Evolutionary conservation across 2,797 vertebrate genomes (phyloP), one percentile per base, ranked within the genome.

Genomic region (Myripristis jacobus): DNA sequence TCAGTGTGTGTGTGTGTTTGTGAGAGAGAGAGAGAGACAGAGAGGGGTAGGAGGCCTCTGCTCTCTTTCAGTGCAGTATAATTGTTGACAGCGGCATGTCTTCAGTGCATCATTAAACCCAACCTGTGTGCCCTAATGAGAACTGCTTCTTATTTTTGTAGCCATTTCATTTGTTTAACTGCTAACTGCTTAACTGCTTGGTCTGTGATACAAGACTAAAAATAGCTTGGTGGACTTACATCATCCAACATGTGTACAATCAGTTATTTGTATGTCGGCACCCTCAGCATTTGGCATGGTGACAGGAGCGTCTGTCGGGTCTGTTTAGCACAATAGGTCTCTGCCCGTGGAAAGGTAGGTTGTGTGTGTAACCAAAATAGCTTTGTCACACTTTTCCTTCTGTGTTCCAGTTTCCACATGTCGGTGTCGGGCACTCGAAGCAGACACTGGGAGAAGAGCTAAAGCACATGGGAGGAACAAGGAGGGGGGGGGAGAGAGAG

Each of bases 291-390:
- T 62, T 84, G 79, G 65, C 73, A 56, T 6, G 18, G 76, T 85
- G 68, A 81, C 78, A 52, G 1, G 22, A 0, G 46, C 43, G 68
- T 77, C 68, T 56, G 38, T 46, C 52, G 10, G 57, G 58, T 59
- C 66, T 70, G 50, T 15, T 44, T 27, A 56, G 70, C 13, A 31
- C 21, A 66, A 66, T 21, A 72, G 77, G 77, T 58, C 72, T 79
- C 56, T 79, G 77, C 70, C 58, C 57, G 34, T 24, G 63, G 44
- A 81, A 83, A 91, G 88, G 86, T 85, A 83, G 88, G 82, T 75
- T 87, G 84, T 80, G 81, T 81, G 24, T 66, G 34, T 52, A 80
- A 75, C 87, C 68, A 66, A 87, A 93, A 92, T 91, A 93, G 84
- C 80, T 77, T 85, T 80, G 90, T 82, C 86, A 92, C 89, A 92